Evolutionary conservation across 1,140 invertebrate genomes (phyloP), one percentile per base, ranked within the genome.

Genomic region (Caenorhabditis tropicalis): DNA sequence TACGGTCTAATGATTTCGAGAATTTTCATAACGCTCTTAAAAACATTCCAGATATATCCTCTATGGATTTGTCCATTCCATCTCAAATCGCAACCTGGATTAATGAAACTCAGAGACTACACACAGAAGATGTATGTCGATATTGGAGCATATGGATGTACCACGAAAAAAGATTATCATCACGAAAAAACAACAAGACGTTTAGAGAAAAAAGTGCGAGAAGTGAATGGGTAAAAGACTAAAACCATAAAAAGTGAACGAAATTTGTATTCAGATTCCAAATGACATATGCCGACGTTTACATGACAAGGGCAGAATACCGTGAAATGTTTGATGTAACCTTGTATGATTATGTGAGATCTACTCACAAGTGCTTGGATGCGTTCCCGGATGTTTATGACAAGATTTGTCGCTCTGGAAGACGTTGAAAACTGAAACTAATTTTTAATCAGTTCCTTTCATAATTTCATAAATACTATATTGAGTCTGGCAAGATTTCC

Each of bases 241-340:
- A 79, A 27, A 31, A 46, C 56, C 49, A 16, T 43, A 24, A 21
- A 87, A 24, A 19, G 1, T 33, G 31, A 79, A 16, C 29, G 9
- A 24, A 70, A 46, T 53, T 1, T 6, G 48, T 49, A 88, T 88
- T 79, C 81, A 94, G 94, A 21, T 95, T 95, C 91, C 95, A 96
- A 92, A 96, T 96, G 95, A 91, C 96, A 70, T 96, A 96, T 91
- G 95, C 95, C 0, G 95, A 96, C 88, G 95, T 94, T 0, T 95
- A 94, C 90, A 94, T 94, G 84, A 95, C 94, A 0, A 91, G 91
- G 43, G 93, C 94, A 36, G 95, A 96, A 91, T 96, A 96, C 89
- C 91, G 94, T n/a, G 87, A 93, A 79, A 96, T 96, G 95, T 96
- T 96, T 92, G 94, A 96, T 90, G 95, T 95, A 89, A 91, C 90